Evolutionary conservation across 2,888 invertebrate species (phyloP).

Genomic region (Synanthedon tipuliformis): DNA sequence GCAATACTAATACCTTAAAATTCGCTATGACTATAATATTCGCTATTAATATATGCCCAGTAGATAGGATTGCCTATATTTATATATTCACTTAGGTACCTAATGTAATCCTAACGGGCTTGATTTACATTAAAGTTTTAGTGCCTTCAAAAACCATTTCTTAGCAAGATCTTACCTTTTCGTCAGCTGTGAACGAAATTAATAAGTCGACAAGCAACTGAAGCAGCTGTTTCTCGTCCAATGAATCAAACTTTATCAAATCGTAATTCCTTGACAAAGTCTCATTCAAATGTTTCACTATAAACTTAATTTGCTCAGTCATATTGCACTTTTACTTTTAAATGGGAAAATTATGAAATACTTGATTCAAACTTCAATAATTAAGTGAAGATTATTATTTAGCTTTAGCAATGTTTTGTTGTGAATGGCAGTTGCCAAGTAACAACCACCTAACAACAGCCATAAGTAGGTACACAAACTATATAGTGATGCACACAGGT

Average conservation of each 20-base stretch:
- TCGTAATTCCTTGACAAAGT: constrained; percentile 80
- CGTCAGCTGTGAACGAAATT: constrained; percentile 75
- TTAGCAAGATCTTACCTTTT: constrained; percentile 53
- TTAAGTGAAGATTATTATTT: no score
- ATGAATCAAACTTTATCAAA: constrained; percentile 85
- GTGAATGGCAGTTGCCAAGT: no score
- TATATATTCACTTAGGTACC: constrained; percentile 6
- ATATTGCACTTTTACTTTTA: constrained; percentile 32
- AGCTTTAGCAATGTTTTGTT: no score
- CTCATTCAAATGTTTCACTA: constrained; percentile 80
- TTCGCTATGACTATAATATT: no score
- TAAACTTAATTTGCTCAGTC: constrained; percentile 76
- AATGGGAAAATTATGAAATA: no score
- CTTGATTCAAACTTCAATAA: no score
- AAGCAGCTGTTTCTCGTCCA: constrained; percentile 79
- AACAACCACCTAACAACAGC: no score
- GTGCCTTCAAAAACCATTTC: not conserved
- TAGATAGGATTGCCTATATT: not conserved
- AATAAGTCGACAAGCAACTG: constrained; percentile 84
- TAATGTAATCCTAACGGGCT: constrained; percentile 1
- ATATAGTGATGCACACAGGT: no score
- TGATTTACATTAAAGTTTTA: not conserved
- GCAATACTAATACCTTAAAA: no score
- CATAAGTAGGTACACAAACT: no score
- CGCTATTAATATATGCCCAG: no score